Conservation (phyloP, 2,797 vertebrate genomes). For the Tiaroga cobitis region DNA sequence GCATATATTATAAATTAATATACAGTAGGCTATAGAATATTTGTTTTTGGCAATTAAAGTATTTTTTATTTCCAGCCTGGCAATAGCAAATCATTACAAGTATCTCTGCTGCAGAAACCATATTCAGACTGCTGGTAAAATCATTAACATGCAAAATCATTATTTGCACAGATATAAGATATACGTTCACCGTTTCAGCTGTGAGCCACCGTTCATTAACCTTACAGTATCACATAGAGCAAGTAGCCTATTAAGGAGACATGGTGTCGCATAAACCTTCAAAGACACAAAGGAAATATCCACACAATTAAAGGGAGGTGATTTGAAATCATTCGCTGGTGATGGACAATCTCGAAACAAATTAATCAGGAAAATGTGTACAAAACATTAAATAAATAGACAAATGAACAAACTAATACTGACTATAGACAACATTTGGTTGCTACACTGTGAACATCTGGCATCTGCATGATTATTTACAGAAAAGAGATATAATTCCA, state of each 20-base stretch:
- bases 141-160: slow-evolving; percentile 50
- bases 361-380: slow-evolving; percentile 50
- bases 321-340: slow-evolving; percentile 36
- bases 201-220: slow-evolving; percentile 24
- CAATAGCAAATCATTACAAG: slow-evolving; percentile 22
- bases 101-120: slow-evolving; percentile 20
- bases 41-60: slow-evolving; percentile 31
- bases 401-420: slow-evolving; percentile 61
- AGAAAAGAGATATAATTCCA: slow-evolving; percentile 57
- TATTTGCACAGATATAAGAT: slow-evolving; percentile 26
- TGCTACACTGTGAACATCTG: slow-evolving; percentile 65
- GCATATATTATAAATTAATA: slow-evolving; percentile 24
- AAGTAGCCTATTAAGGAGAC: slow-evolving; percentile 9
- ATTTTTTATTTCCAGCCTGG: slow-evolving; percentile 25
- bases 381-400: slow-evolving; percentile 59
- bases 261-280: slow-evolving; percentile 7
- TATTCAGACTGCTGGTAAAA: slow-evolving; percentile 31
- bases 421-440: slow-evolving; percentile 60
- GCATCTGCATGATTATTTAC: slow-evolving; percentile 37
- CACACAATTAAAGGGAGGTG: background rate
- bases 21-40: slow-evolving; percentile 4
- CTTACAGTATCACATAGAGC: slow-evolving; percentile 20
- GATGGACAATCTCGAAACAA: slow-evolving; percentile 30
- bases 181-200: slow-evolving; percentile 17
- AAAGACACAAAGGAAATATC: background rate